These are phyloP conservation scores for Gobionotothen gibberifrons DNA, from an alignment of 2,797 vertebrate species.

Conservation along the genomic window DNA sequence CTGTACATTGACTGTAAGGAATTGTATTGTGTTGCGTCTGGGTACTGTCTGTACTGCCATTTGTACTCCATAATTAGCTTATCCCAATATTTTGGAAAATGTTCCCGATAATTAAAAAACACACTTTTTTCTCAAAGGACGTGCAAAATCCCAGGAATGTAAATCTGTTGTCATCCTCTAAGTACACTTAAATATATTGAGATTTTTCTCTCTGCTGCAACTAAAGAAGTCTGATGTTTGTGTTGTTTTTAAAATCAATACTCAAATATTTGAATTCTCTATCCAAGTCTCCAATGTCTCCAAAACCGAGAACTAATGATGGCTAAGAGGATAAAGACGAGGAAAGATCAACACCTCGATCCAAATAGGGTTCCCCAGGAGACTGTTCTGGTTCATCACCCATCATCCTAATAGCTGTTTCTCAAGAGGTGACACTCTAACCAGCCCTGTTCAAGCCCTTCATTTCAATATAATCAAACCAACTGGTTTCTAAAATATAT, in stretches of 20 bases:
- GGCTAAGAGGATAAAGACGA: constrained; percentile 5
- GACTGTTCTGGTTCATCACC: constrained; percentile 16
- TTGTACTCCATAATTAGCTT: not conserved
- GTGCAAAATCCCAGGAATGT: not conserved
- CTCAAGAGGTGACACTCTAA: constrained; percentile 19
- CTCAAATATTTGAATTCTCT: not conserved
- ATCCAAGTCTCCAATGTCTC: not conserved
- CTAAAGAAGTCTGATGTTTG: not conserved
- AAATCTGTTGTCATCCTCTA: not conserved
- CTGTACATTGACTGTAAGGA: not conserved
- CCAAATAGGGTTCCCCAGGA: constrained; percentile 9
- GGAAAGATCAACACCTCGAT: not conserved
- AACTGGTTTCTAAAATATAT: not conserved
- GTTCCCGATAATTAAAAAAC: not conserved
- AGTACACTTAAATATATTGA: not conserved
- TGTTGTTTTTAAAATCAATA: constrained; percentile 13
- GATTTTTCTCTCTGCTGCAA: not conserved
- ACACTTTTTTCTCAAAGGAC: too few species aligned
- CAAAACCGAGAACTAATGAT: constrained; percentile 11
- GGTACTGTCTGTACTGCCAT: not conserved
- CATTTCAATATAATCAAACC: constrained; percentile 7
- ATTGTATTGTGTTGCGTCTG: not conserved
- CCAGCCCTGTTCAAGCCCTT: not conserved
- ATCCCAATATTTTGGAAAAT: not conserved
- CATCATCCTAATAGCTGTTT: constrained; percentile 22